Conservation (phyloP, 2,888 invertebrate species). For the Sphaerophoria taeniata region DNA sequence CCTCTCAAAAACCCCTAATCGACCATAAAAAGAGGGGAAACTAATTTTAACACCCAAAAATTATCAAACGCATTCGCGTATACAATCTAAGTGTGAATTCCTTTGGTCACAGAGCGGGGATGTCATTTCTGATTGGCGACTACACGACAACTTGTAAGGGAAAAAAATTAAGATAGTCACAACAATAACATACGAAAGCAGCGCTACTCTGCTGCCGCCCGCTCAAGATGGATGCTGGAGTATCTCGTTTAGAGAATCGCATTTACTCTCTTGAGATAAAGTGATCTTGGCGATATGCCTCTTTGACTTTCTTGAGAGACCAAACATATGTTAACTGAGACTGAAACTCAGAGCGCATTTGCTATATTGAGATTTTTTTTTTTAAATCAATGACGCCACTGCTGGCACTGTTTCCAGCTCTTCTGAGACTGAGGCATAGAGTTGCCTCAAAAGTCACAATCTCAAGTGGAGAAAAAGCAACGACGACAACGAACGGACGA, state of each 20-base stretch:
- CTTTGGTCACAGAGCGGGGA: constrained; percentile 62
- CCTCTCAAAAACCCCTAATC: constrained; percentile 30
- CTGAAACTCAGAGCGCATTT: no score
- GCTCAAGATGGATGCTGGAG: no score
- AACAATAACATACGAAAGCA: no score
- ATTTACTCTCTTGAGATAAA: constrained; percentile 40
- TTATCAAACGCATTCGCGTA: constrained; percentile 21
- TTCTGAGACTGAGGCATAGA: background rate
- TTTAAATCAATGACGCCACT: constrained; percentile 46
- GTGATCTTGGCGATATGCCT: constrained; percentile 39
- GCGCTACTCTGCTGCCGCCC: no score
- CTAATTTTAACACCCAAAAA: constrained; percentile 53
- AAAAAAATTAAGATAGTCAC: constrained; percentile 16
- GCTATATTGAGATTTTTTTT: background rate
- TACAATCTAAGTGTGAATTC: constrained; percentile 43
- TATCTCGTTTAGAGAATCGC: constrained; percentile 35
- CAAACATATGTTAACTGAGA: no score
- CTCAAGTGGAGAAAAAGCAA: constrained; percentile 6
- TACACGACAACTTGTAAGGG: constrained; percentile 48
- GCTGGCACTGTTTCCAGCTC: constrained; percentile 29
- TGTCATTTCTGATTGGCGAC: constrained; percentile 70
- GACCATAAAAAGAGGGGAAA: constrained; percentile 29
- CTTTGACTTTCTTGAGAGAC: constrained; percentile 28
- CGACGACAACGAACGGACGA: constrained; percentile 9
- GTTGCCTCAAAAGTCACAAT: constrained; percentile 20